Base-by-base conservation (phyloP, 2,888 invertebrate genomes). In the Philaethria dido region DNA sequence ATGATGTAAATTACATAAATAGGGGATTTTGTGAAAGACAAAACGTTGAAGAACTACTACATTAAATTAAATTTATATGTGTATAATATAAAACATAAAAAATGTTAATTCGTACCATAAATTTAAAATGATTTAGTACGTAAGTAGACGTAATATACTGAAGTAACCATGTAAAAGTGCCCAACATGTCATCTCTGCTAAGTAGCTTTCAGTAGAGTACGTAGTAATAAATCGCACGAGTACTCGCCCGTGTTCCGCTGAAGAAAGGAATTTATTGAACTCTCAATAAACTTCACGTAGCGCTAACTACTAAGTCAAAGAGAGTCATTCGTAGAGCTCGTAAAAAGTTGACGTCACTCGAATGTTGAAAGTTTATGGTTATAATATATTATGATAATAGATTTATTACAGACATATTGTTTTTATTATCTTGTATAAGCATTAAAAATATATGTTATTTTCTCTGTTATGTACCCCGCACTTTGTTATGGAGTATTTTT, bases 241-340 rank as follows among this genome's bases (percentile, higher is more conserved):
- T 47, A 45, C 29, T 18, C 9, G 36, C 18, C 14, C 20, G 44
- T 33, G 60, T 33, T 18, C 18, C 45, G 44, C 13, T 29, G 45
- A 4, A 29, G 60, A 47, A 47, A n/a, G 45, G 29, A 13, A 60
- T 60, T 60, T 47, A 60, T 60, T 47, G 47, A 33, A 29, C 47
- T 45, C 16, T 33, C 29, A 60, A 45, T 45, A 59, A 20, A 45
- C 14, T 45, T 45, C 11, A 45, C 13, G 20, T 60, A 47, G 8
- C 13, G 13, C 45, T 45, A 60, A 45, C 14, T 60, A 47, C 60
- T 29, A 9, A 33, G 45, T 52, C 16, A 33, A 33, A 16, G 33
- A 4, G 52, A 52, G 18, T 9, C 29, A 16, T 9, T 42, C 6
- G 29, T 33, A 45, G 14, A 9, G 18, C 33, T 18, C 5, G 6